Conservation (phyloP, 2,888 invertebrate species). For the Stramonita haemastoma region DNA sequence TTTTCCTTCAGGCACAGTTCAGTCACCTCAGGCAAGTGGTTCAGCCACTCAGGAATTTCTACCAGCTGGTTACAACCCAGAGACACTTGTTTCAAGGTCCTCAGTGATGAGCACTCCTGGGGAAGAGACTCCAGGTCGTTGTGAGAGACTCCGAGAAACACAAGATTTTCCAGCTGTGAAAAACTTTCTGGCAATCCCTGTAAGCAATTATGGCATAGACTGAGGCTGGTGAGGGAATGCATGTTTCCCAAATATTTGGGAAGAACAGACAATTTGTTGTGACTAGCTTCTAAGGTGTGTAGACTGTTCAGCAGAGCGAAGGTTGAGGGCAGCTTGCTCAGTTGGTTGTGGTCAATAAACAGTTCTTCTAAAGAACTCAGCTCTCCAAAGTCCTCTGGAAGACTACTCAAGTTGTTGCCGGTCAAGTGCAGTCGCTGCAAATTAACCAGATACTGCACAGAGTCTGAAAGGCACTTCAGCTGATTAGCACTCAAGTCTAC, state of each 20-base stretch:
- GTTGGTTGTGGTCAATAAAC: conserved; percentile 60
- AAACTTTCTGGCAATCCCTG: conserved; percentile 58
- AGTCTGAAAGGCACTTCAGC: conserved; percentile 52
- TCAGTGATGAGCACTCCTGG: conserved; percentile 53
- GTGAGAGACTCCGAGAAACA: conserved; percentile 62
- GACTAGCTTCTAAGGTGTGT: conserved; percentile 55
- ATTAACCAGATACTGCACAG: conserved; percentile 52
- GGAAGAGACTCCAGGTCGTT: conserved; percentile 61
- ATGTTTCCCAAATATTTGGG: conserved; percentile 44
- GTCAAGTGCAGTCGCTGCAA: conserved; percentile 60
- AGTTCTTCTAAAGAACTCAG: conserved; percentile 55
- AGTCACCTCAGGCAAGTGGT: conserved; percentile 52
- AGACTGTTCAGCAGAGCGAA: conserved; percentile 60
- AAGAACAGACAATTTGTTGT: conserved; percentile 58
- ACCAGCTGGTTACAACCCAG: conserved; percentile 58
- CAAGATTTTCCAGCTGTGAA: conserved; percentile 56
- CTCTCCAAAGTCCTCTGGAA: conserved; percentile 60
- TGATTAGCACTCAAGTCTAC: conserved; percentile 66
- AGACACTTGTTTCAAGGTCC: conserved; percentile 58
- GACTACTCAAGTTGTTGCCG: conserved; percentile 60
- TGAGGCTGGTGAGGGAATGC: conserved; percentile 35
- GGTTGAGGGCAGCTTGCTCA: conserved; percentile 61
- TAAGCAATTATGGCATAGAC: conserved; percentile 48
- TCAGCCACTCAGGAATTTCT: conserved; percentile 62
- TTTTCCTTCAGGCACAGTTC: conserved; percentile 65